Conservation (phyloP, 2,888 invertebrate genomes). For the Taphrorychus bicolor region DNA sequence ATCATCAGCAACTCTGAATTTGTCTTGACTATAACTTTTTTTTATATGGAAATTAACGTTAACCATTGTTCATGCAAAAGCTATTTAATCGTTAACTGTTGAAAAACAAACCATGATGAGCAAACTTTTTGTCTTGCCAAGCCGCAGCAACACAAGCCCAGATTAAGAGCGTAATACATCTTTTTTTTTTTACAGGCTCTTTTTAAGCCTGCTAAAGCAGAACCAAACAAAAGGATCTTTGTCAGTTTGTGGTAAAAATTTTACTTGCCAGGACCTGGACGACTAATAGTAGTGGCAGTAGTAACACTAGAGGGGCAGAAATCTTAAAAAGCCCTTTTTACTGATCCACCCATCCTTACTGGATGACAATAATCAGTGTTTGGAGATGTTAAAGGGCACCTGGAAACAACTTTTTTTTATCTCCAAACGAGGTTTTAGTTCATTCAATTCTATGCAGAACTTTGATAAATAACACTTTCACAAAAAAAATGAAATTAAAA, state of each 20-base stretch:
- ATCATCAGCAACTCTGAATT: no score
- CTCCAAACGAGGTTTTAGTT: no score
- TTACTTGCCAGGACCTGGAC: not conserved
- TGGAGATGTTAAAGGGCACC: no score
- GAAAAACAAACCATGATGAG: constrained; percentile 14
- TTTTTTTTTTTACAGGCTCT: constrained; percentile 45
- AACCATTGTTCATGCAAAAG: not conserved
- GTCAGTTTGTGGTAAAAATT: constrained; percentile 13
- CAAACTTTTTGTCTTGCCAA: constrained; percentile 46
- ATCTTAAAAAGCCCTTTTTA: no score
- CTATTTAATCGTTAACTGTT: constrained; percentile 2
- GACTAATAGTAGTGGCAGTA: not conserved
- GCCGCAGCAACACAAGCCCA: constrained; percentile 45
- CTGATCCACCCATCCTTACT: no score
- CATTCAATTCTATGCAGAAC: no score
- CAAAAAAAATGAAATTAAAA: constrained; percentile 12
- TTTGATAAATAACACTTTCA: not conserved
- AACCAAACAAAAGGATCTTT: constrained; percentile 40
- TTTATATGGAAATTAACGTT: not conserved
- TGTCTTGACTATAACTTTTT: no score
- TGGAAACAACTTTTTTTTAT: no score
- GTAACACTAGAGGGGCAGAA: no score
- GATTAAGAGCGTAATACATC: constrained; percentile 48
- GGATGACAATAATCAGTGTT: no score
- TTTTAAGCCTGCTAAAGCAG: constrained; percentile 38